Evolutionary conservation across 2,888 invertebrate species (phyloP), one percentile per base, ranked within the genome.

Genomic region (Rapana venosa): DNA sequence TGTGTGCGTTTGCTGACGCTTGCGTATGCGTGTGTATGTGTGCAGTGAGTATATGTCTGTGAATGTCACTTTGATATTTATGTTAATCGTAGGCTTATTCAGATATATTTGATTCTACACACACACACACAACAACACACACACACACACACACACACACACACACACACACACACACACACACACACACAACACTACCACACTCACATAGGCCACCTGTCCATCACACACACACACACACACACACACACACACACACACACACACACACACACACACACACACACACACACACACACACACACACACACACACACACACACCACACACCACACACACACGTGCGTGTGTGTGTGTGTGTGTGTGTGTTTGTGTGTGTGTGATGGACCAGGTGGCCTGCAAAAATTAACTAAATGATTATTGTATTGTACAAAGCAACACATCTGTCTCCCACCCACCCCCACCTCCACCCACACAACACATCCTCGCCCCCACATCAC

Each of bases 21-120:
- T 30, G 74, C n/a, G n/a, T 13, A n/a, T 74, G 74, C n/a, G 30
- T 74, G 74, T 30, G 74, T 74, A n/a, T n/a, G 74, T 74, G 74
- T 30, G 74, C n/a, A n/a, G 74, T 30, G 74, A n/a, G n/a, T n/a
- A n/a, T 74, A n/a, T 74, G 74, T 74, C 26, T 74, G 74, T 74
- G 74, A 8, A 11, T n/a, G 26, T 26, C 6, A 74, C 47, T 47
- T 5, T 47, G 47, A 47, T 47, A 47, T 47, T 47, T 47, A 47
- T 47, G 4, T 8, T 47, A 47, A 47, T 47, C 4, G 8, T n/a
- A 8, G 8, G 8, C 47, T 47, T 47, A 47, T 47, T 2, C 47
- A 47, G 47, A 47, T 47, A 47, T 47, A 47, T 2, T n/a, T n/a
- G n/a, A n/a, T n/a, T n/a, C n/a, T n/a, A n/a, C n/a, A n/a, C n/a